Conservation (phyloP, 2,797 vertebrate species). For the Sarcophilus harrisii region DNA sequence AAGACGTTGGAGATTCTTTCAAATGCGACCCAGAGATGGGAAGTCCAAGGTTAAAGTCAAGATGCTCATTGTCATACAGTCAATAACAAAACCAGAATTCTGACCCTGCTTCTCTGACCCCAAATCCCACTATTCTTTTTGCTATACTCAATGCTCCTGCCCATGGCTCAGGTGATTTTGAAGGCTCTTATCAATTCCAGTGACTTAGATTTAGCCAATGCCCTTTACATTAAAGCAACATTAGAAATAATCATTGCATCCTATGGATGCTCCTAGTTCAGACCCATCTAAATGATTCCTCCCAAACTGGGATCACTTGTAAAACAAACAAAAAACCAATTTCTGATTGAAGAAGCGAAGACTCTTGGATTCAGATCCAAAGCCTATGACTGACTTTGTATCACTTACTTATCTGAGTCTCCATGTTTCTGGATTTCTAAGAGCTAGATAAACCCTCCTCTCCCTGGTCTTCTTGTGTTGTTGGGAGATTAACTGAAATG, state of each 20-base stretch:
- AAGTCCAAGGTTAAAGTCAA: not conserved
- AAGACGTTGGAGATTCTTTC: not conserved
- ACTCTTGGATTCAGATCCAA: not conserved
- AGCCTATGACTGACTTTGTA: not conserved
- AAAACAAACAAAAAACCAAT: not conserved
- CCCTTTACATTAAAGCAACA: not conserved
- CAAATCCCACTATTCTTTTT: not conserved
- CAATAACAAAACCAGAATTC: not conserved
- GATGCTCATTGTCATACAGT: not conserved
- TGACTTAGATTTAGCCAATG: no score
- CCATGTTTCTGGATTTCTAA: not conserved
- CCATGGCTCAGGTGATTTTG: not conserved
- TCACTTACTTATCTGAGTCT: not conserved
- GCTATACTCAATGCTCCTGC: not conserved
- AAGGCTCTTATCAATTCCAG: not conserved
- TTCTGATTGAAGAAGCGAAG: not conserved
- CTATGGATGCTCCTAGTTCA: not conserved
- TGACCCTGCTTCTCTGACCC: not conserved
- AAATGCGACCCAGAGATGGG: not conserved
- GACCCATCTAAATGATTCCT: not conserved
- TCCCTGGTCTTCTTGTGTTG: not conserved
- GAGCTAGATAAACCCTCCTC: not conserved
- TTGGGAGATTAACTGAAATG: slow-evolving; percentile 9
- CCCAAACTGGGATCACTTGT: rapidly evolving
- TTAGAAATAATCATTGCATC: not conserved